These are phyloP conservation scores for Callocephalon fimbriatum DNA, from an alignment of 2,113 vertebrate species.

Conservation along the genomic window DNA sequence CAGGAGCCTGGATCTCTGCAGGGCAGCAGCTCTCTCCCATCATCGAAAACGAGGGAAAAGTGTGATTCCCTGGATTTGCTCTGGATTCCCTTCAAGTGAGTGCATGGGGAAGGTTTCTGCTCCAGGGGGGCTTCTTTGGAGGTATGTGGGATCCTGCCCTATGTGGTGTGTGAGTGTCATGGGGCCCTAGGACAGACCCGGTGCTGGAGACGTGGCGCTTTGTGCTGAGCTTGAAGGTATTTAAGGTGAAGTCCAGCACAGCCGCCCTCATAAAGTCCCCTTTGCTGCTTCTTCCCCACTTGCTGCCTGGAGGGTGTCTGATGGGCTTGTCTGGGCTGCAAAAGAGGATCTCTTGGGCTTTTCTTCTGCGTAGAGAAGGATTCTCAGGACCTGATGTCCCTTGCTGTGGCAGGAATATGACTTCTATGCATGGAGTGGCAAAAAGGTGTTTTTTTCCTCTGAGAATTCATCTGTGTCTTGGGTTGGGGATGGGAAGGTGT, in stretches of 20 bases:
- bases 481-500: neutral
- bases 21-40: neutral
- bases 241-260: neutral
- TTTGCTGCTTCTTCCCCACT: neutral
- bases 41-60: neutral
- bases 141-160: fast-evolving
- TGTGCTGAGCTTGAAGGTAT: neutral
- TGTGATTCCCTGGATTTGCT: neutral
- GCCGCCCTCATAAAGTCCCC: neutral
- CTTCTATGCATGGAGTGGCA: neutral
- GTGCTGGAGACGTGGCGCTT: fast-evolving
- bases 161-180: fast-evolving
- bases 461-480: neutral
- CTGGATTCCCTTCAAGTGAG: neutral
- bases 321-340: neutral
- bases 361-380: neutral
- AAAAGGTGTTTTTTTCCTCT: fast-evolving
- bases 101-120: neutral
- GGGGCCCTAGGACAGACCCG: neutral
- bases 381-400: too few species aligned
- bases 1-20: neutral
- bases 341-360: neutral
- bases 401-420: neutral
- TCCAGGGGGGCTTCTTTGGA: neutral
- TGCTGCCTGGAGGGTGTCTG: fast-evolving